phyloP scores from a whole-genome alignment of 2,888 invertebrate genomes.

The Eristalis intricaria region DNA sequence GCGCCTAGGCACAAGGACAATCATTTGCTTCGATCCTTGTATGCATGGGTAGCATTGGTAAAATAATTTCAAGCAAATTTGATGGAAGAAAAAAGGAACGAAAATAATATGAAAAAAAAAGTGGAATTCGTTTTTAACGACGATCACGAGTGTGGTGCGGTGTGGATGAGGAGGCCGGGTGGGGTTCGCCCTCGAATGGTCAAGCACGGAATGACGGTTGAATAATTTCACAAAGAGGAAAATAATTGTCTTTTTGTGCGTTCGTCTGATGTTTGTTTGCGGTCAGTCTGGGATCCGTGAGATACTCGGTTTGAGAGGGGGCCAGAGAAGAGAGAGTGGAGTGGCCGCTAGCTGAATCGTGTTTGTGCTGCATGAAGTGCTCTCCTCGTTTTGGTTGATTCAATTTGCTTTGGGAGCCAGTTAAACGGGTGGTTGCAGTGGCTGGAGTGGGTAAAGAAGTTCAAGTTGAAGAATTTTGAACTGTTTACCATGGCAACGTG shows the following conservation, averaged over 20 bases:
- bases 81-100: background rate
- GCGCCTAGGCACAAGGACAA: background rate
- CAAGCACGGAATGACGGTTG: constrained; percentile 19
- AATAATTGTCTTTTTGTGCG: constrained; percentile 48
- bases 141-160: background rate
- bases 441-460: background rate
- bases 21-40: constrained; percentile 30
- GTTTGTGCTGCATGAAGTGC: constrained; percentile 1
- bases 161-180: background rate
- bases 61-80: constrained; percentile 14
- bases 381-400: background rate
- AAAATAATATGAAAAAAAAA: background rate
- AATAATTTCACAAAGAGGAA: constrained; percentile 35
- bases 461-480: background rate
- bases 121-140: constrained; percentile 11
- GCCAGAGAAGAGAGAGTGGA: too few relatives aligned
- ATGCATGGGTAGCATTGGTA: background rate
- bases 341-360: background rate
- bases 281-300: constrained; percentile 35
- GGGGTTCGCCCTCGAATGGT: constrained; percentile 14
- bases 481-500: background rate
- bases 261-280: constrained; percentile 47
- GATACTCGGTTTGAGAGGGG: background rate
- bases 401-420: background rate
- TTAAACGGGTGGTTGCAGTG: background rate